Conservation (phyloP, 1,140 invertebrate genomes). For the Coboldia fuscipes region DNA sequence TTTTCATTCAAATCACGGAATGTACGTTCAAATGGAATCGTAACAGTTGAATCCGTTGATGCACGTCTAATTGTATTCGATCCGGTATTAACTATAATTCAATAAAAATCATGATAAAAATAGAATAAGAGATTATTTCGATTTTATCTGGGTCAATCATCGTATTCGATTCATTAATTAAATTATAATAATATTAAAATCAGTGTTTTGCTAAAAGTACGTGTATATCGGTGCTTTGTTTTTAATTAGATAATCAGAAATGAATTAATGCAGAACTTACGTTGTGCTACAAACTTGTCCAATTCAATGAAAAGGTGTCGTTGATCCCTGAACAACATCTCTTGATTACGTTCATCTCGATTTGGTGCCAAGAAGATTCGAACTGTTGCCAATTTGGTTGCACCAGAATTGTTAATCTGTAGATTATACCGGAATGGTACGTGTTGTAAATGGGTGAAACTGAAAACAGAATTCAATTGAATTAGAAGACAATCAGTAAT, state of each 20-base stretch:
- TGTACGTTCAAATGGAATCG: constrained; percentile 46
- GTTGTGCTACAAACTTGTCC: constrained; percentile 43
- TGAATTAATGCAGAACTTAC: constrained; percentile 22
- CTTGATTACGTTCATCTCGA: constrained; percentile 39
- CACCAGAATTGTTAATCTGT: constrained; percentile 28
- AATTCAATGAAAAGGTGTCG: constrained; percentile 49
- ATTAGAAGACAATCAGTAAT: no score
- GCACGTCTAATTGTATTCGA: constrained; percentile 33
- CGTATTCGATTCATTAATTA: neutral
- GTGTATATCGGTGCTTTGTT: neutral
- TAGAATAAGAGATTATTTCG: no score
- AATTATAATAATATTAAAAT: constrained; percentile 2
- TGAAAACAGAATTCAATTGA: constrained; percentile 2
- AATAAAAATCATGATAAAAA: no score
- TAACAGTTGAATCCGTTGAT: constrained; percentile 44
- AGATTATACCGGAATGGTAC: constrained; percentile 41
- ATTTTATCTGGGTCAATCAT: no score
- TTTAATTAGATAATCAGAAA: neutral
- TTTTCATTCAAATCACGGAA: constrained; percentile 36
- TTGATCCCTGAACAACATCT: constrained; percentile 38
- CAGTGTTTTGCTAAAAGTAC: constrained; percentile 3
- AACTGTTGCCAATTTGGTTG: constrained; percentile 36
- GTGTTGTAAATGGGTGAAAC: constrained; percentile 55
- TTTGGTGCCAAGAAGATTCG: constrained; percentile 57
- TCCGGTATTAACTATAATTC: constrained; percentile 35